These are phyloP conservation scores for Strigamia maritima DNA, from an alignment of 2,888 invertebrate species.

Conservation along the genomic window DNA sequence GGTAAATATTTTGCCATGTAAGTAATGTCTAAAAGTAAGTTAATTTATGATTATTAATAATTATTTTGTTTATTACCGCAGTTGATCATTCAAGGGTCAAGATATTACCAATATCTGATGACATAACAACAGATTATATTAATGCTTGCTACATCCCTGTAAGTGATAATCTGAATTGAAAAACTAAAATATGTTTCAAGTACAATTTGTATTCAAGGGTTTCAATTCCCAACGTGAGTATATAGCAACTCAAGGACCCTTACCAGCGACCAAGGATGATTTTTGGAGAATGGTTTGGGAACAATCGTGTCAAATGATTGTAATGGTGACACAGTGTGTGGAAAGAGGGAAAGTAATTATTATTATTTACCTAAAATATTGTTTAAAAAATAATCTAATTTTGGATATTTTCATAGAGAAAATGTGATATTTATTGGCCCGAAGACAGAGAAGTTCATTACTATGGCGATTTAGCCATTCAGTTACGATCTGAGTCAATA, in stretches of 20 bases:
- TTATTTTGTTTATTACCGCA: slow-evolving; percentile 50
- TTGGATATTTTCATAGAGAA: slow-evolving; percentile 59
- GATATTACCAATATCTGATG: slow-evolving; percentile 57
- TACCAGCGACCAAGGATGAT: slow-evolving; percentile 64
- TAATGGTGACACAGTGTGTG: slow-evolving; percentile 68
- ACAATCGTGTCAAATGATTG: slow-evolving; percentile 64
- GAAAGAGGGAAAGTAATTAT: slow-evolving; percentile 64
- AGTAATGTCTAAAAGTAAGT: too few relatives aligned
- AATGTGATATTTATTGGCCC: slow-evolving; percentile 70
- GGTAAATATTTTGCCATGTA: slow-evolving; percentile 70
- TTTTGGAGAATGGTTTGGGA: slow-evolving; percentile 75
- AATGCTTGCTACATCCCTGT: slow-evolving; percentile 72
- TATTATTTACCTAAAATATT: too few relatives aligned
- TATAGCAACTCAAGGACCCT: slow-evolving; percentile 72
- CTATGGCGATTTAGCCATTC: slow-evolving; percentile 62
- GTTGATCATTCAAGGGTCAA: slow-evolving; percentile 66
- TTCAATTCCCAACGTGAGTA: slow-evolving; percentile 64
- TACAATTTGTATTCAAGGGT: slow-evolving; percentile 57
- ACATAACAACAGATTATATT: slow-evolving; percentile 66
- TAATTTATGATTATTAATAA: not conserved
- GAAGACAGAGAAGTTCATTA: slow-evolving; percentile 59
- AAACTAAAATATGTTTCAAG: not conserved
- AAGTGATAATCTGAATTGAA: slow-evolving; percentile 45
- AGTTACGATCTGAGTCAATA: slow-evolving; percentile 49
- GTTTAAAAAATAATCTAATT: too few relatives aligned